Conservation (phyloP, 2,113 vertebrate genomes). For the Verasper variegatus region DNA sequence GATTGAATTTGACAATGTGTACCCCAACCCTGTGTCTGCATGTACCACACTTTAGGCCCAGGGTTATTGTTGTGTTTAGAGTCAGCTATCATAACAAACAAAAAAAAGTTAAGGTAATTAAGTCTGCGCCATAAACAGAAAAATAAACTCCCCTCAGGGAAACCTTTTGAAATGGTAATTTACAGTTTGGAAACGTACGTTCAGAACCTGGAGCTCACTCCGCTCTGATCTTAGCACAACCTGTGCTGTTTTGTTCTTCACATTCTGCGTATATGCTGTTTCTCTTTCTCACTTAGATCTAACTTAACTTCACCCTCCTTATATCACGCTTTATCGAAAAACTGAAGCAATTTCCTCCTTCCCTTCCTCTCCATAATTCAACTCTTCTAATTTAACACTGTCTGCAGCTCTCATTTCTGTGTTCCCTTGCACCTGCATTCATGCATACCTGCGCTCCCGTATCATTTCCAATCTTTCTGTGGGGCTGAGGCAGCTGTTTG, state of each 20-base stretch:
- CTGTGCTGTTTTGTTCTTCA: not conserved
- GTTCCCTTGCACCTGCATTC: slow-evolving; percentile 14
- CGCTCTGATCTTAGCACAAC: not conserved
- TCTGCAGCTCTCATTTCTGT: slow-evolving; percentile 13
- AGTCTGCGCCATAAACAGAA: not conserved
- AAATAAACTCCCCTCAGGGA: not conserved
- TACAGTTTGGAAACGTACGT: not conserved
- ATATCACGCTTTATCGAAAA: not conserved
- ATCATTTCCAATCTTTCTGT: slow-evolving; percentile 27
- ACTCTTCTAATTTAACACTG: not conserved
- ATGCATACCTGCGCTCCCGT: not conserved
- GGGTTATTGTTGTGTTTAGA: not conserved
- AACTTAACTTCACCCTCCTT: not conserved
- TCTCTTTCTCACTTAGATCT: not conserved
- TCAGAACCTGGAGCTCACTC: not conserved
- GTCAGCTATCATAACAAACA: not conserved
- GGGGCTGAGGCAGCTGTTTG: slow-evolving; percentile 29
- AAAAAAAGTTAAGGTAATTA: not conserved
- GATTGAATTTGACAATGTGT: too few relatives aligned
- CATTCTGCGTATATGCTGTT: not conserved
- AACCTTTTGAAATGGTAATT: not conserved
- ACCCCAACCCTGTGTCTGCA: too few relatives aligned
- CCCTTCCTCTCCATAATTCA: not conserved
- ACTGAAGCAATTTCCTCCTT: not conserved
- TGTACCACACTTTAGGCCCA: too few relatives aligned